Evolutionary conservation across 2,888 invertebrate genomes (phyloP).

Genomic region (Atethmia centrago): DNA sequence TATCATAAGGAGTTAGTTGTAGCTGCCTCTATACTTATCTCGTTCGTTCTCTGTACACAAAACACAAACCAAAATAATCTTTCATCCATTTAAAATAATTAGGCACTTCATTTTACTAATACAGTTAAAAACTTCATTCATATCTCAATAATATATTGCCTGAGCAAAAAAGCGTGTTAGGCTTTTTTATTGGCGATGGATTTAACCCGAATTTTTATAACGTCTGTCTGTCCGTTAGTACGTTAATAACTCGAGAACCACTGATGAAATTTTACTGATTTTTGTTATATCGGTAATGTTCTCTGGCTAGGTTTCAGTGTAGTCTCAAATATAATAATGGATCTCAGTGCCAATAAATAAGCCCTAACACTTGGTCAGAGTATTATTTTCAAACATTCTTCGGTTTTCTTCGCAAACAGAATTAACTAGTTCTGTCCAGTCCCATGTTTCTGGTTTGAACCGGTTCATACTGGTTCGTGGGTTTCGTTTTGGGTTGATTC

Average conservation of each 20-base stretch:
- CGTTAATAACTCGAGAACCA: conserved; percentile 4
- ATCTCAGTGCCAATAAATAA: conserved; percentile 48
- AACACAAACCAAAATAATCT: background rate
- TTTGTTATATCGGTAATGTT: background rate
- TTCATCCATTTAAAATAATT: conserved; percentile 23
- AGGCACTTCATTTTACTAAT: conserved; percentile 31
- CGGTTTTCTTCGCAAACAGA: conserved; percentile 47
- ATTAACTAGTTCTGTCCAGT: conserved; percentile 55
- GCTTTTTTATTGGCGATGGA: conserved; percentile 35
- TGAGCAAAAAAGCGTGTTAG: background rate
- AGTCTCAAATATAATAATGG: background rate
- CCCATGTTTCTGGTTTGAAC: conserved; percentile 47
- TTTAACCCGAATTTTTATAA: background rate
- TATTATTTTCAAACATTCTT: conserved; percentile 48
- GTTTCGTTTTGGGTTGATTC: conserved; percentile 80
- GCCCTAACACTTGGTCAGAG: conserved; percentile 28
- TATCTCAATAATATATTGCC: conserved; percentile 9
- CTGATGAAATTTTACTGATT: background rate
- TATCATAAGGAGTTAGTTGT: background rate
- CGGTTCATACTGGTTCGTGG: conserved; percentile 85
- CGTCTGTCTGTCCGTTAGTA: background rate
- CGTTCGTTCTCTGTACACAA: conserved; percentile 13
- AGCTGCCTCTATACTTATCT: background rate
- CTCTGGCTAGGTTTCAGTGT: background rate
- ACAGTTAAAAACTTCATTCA: conserved; percentile 38